Conservation (phyloP, 2,797 vertebrate genomes). For the Xiphorhynchus erythropygius region DNA sequence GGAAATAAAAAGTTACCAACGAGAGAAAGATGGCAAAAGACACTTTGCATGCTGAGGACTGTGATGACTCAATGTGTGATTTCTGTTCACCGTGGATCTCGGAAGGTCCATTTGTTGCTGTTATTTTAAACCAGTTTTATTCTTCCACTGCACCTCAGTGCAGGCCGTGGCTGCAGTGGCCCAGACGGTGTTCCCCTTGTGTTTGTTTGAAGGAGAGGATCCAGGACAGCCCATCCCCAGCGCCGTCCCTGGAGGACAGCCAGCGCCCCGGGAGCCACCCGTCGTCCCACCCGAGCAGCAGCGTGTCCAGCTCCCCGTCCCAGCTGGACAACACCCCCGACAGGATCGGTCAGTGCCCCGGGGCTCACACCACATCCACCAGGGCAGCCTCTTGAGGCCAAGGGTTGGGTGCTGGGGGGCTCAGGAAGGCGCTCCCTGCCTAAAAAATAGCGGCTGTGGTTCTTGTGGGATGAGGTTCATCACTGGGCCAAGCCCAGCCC, state of each 20-base stretch:
- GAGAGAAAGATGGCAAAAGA: neutral
- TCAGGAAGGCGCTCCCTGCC: neutral
- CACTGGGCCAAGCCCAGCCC: neutral
- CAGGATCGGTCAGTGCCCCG: constrained; percentile 78
- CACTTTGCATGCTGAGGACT: neutral
- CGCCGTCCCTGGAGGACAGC: constrained; percentile 85
- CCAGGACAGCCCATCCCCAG: constrained; percentile 88
- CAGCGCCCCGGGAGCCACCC: constrained; percentile 83
- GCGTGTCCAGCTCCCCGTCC: constrained; percentile 88
- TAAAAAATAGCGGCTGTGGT: accelerated
- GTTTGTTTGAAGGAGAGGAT: constrained; percentile 83
- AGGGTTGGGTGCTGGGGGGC: neutral
- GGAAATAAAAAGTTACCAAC: neutral
- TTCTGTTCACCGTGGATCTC: neutral
- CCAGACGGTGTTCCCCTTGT: neutral
- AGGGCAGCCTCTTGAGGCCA: accelerated
- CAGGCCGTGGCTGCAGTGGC: neutral
- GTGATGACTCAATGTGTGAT: neutral
- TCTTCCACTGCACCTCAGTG: neutral
- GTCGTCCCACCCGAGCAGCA: constrained; percentile 89
- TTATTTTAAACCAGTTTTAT: neutral
- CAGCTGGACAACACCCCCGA: constrained; percentile 81
- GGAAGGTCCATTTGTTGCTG: neutral
- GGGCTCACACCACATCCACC: too few relatives aligned
- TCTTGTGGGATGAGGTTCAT: neutral